These are phyloP conservation scores for Prunella himalayana DNA, from an alignment of 2,113 vertebrate species.

Conservation along the genomic window DNA sequence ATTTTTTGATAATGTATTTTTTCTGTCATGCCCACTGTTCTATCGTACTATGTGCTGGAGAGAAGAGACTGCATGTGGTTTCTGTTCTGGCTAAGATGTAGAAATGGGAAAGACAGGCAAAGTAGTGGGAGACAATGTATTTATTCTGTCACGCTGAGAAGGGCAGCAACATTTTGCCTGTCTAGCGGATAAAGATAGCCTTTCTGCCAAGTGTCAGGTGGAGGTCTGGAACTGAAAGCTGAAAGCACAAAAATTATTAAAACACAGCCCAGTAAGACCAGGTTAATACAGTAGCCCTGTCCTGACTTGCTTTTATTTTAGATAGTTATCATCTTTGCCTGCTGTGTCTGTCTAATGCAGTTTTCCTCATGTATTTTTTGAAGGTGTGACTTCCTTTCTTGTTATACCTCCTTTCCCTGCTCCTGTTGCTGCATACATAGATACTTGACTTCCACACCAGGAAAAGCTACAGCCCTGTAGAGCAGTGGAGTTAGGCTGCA, in stretches of 20 bases:
- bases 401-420: not conserved
- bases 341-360: not conserved
- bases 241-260: not conserved
- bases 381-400: not conserved
- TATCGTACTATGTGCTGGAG: not conserved
- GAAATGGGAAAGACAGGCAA: not conserved
- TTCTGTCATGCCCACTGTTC: not conserved
- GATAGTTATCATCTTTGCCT: not conserved
- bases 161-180: not conserved
- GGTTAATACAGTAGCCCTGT: not conserved
- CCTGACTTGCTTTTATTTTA: not conserved
- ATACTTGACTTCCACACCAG: not conserved
- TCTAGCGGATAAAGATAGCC: not conserved
- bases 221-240: not conserved
- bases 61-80: not conserved
- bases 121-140: not conserved
- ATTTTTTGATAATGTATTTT: not conserved
- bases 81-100: not conserved
- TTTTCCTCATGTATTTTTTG: not conserved
- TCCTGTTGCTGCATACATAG: not conserved
- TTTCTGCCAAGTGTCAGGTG: not conserved
- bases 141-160: not conserved
- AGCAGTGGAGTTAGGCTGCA: not conserved
- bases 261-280: not conserved
- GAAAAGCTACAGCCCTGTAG: not conserved